phyloP scores from a whole-genome alignment of 2,797 vertebrate genomes.

The Gallirallus australis region DNA sequence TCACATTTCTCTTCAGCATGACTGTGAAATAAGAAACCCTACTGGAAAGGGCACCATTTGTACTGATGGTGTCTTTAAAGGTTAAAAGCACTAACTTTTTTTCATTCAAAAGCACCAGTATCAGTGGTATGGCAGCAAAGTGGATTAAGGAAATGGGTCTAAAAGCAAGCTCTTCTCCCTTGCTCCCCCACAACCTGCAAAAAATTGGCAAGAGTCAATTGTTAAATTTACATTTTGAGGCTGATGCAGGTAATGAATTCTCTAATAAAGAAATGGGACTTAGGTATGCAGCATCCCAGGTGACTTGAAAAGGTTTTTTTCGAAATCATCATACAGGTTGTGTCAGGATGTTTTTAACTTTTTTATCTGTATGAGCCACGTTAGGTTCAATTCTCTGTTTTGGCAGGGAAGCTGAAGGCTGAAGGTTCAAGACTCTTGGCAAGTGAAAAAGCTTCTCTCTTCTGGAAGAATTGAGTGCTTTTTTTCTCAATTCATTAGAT shows the following conservation, averaged over 20 bases:
- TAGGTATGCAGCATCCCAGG: neutral
- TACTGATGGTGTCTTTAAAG: neutral
- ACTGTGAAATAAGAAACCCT: neutral
- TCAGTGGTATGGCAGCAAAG: neutral
- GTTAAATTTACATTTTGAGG: neutral
- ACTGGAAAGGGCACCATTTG: neutral
- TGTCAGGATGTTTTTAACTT: neutral
- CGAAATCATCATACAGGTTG: fast-evolving
- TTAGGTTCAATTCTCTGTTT: neutral
- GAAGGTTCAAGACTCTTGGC: neutral
- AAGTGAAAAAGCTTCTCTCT: neutral
- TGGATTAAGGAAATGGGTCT: neutral
- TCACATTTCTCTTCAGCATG: neutral
- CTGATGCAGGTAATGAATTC: neutral
- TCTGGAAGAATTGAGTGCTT: neutral
- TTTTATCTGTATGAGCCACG: fast-evolving
- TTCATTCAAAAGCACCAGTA: neutral
- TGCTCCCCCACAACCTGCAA: neutral
- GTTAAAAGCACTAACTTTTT: neutral
- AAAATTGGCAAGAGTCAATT: neutral
- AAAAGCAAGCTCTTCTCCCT: neutral
- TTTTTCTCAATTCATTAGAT: neutral
- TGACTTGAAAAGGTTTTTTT: neutral
- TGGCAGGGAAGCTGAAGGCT: neutral
- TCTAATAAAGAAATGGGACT: neutral